Percentiles rank a stretch among this genome's conserved stretches.
Conservation (phyloP, 2,113 vertebrate species). For the Hippopotamus amphibius region DNA sequence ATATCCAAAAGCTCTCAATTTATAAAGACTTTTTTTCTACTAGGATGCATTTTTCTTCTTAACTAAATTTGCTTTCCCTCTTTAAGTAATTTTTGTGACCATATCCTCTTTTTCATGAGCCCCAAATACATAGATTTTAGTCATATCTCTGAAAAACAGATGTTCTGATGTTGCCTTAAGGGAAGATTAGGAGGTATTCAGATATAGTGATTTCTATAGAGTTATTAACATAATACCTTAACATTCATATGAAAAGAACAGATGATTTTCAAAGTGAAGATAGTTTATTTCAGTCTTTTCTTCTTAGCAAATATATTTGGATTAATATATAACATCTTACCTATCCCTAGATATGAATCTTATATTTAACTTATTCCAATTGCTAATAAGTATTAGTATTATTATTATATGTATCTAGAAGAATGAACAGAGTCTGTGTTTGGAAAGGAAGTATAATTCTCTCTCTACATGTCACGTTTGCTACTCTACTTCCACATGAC, state of each 20-base stretch:
- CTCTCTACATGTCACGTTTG: neutral
- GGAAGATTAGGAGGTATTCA: slow-evolving; percentile 8
- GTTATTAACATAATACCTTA: slow-evolving; percentile 30
- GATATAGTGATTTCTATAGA: neutral
- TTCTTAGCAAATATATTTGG: slow-evolving; percentile 4
- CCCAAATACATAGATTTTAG: neutral
- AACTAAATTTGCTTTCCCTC: neutral
- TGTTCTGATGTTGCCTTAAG: neutral
- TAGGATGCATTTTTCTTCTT: neutral
- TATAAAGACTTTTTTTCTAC: neutral
- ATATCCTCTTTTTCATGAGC: neutral
- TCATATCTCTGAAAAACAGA: slow-evolving; percentile 15
- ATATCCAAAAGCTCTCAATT: neutral
- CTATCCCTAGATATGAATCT: neutral
- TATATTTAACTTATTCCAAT: neutral
- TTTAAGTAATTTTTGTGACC: neutral
- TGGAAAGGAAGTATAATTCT: neutral
- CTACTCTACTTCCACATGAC: neutral
- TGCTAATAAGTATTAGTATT: neutral
- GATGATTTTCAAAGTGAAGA: neutral
- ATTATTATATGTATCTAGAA: neutral
- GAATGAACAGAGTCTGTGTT: neutral
- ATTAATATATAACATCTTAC: neutral
- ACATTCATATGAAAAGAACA: neutral
- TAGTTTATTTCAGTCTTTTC: neutral